A percentile compares a stretch with the other conserved stretches of the same genome.
Evolutionary conservation across 2,888 invertebrate genomes (phyloP).

Genomic region (Marasmarcha lunaedactyla): DNA sequence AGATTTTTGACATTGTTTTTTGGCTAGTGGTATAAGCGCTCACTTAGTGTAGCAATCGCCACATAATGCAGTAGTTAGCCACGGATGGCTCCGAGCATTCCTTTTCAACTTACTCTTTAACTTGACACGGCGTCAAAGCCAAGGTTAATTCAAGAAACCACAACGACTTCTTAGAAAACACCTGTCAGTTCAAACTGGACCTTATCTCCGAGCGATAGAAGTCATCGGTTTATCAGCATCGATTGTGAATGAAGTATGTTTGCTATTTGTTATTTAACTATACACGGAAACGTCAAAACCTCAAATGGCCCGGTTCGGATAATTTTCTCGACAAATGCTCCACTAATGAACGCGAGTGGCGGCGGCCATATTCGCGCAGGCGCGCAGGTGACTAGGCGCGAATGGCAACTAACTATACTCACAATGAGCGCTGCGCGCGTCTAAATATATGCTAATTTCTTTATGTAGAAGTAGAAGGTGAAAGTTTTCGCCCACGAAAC

Average conservation of each 20-base stretch:
- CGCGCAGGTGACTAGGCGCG: slow-evolving; percentile 35
- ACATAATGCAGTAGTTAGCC: no score
- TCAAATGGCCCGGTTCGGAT: slow-evolving; percentile 42
- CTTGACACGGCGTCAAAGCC: slow-evolving; percentile 40
- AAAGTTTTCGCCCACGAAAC: slow-evolving; percentile 33
- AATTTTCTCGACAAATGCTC: slow-evolving; percentile 62
- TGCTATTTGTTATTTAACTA: slow-evolving; percentile 33
- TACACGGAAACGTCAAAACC: slow-evolving; percentile 46
- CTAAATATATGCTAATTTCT: slow-evolving; percentile 42
- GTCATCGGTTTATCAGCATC: no score
- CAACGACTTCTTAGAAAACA: slow-evolving; percentile 1
- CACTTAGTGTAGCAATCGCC: no score
- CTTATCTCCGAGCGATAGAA: no score
- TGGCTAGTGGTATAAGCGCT: no score
- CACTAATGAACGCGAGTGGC: slow-evolving; percentile 47
- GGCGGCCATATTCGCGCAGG: slow-evolving; percentile 32
- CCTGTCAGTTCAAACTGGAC: slow-evolving; percentile 6
- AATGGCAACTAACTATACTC: slow-evolving; percentile 48
- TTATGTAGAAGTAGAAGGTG: slow-evolving; percentile 23
- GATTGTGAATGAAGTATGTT: not conserved
- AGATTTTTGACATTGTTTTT: no score
- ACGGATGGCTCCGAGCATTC: no score
- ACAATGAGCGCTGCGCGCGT: slow-evolving; percentile 28
- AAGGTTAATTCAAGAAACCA: slow-evolving; percentile 29
- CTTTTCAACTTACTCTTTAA: no score